Evolutionary conservation across 30 jellyfish, hydroid and myxozoan genomes (phyloP).

Genomic region (Cassiopea andromeda): DNA sequence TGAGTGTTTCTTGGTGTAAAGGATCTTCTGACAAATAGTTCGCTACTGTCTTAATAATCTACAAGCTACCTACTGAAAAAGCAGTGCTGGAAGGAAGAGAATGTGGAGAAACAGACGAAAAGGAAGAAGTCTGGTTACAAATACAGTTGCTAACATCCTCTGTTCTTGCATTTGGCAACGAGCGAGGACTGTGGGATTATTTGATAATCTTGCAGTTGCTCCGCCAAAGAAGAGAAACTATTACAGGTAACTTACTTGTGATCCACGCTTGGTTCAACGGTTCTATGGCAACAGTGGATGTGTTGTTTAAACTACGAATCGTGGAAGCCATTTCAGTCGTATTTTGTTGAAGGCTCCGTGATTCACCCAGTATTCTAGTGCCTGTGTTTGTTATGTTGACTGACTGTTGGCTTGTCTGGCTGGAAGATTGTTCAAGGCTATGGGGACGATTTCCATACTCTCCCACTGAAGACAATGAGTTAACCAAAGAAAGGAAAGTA

Average conservation of each 20-base stretch:
- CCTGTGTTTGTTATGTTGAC: background rate
- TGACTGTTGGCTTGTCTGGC: background rate
- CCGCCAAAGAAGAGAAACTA: too few relatives aligned
- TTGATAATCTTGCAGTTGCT: too few relatives aligned
- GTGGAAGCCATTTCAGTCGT: constrained; percentile 15
- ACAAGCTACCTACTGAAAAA: too few relatives aligned
- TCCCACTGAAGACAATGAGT: constrained; percentile 19
- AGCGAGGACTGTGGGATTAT: too few relatives aligned
- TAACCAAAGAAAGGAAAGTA: constrained; percentile 34
- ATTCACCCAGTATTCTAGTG: background rate
- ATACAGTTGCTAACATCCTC: too few relatives aligned
- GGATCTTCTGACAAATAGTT: too few relatives aligned
- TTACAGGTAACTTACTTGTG: constrained; percentile 10
- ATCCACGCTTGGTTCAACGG: constrained; percentile 16
- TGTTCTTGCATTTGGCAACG: too few relatives aligned
- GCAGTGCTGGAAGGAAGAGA: too few relatives aligned
- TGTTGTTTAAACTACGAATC: background rate
- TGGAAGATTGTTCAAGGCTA: constrained; percentile 34
- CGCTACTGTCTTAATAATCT: too few relatives aligned
- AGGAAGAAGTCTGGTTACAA: too few relatives aligned
- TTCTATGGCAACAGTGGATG: constrained; percentile 5
- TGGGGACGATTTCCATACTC: constrained; percentile 63
- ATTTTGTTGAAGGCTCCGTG: constrained; percentile 24
- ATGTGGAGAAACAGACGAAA: too few relatives aligned
- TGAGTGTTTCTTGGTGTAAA: too few relatives aligned